Base-by-base conservation (phyloP, 2,797 vertebrate species). In the Geotrypetes seraphini region DNA sequence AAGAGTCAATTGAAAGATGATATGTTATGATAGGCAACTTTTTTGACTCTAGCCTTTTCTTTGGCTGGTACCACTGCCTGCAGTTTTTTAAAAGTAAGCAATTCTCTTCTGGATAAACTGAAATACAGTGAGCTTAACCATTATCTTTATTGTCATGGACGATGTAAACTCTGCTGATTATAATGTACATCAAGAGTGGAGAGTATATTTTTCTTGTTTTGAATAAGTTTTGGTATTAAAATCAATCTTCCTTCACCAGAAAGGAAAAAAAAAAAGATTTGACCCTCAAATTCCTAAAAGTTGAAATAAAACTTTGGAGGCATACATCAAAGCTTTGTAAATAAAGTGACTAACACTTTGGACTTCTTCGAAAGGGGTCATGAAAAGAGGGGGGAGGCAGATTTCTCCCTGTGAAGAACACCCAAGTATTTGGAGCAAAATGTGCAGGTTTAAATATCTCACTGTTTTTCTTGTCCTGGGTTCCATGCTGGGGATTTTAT, bases 371-470 rank as follows among this genome's bases (percentile, higher is more conserved):
- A 47, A 74, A 75, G 66, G 75, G 79, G 28, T 49, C 34, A 39
- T 47, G 22, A 33, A 47, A 19, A 43, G 27, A 1, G 0, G 30
- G 10, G 28, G 47, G 52, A 60, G 56, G 60, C 57, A 62, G 63
- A 73, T 71, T 64, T 67, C 71, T 53, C 69, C 73, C 44, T 53
- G 12, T 65, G 53, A 69, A 78, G 83, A 83, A 84, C 83, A 84
- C 80, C 80, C 81, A 84, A 78, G 77, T 71, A 69, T 81, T 83
- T 77, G 73, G 92, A 86, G 85, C 90, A 88, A 83, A 87, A 68
- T 23, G 62, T 47, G 31, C 57, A 49, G 73, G 74, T 71, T 78
- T 78, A 80, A 77, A 73, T 82, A 69, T 82, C 80, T 87, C 76
- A 68, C 83, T 78, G 81, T 82, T 79, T 78, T 80, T 71, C 70